These are phyloP conservation scores for Pteruthius melanotis DNA, from an alignment of 2,113 vertebrate species.

Conservation along the genomic window DNA sequence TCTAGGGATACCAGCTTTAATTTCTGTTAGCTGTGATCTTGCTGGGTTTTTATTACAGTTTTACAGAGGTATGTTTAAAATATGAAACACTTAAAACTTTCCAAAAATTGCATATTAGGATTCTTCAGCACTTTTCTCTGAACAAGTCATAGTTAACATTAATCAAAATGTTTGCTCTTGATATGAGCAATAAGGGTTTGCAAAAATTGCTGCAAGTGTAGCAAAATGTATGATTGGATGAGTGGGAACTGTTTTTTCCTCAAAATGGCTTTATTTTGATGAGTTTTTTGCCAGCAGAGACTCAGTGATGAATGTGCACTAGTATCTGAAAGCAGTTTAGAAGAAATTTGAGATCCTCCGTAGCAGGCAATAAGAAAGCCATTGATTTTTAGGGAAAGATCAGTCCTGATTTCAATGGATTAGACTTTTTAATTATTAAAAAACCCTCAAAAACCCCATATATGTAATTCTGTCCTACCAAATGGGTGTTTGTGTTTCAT, in stretches of 20 bases:
- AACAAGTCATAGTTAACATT: background rate
- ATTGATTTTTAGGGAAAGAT: background rate
- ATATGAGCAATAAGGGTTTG: background rate
- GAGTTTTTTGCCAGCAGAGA: background rate
- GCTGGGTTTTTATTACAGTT: background rate
- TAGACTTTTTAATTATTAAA: background rate
- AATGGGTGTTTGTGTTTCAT: background rate
- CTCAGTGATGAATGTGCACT: background rate
- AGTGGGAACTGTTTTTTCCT: background rate
- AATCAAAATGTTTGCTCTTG: background rate
- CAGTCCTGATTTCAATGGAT: background rate
- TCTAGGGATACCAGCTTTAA: background rate
- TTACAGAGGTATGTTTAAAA: background rate
- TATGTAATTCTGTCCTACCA: background rate
- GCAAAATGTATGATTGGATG: background rate
- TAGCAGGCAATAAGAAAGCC: background rate
- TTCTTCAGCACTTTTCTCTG: background rate
- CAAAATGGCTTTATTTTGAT: background rate
- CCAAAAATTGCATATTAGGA: rapidly evolving
- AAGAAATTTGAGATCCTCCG: background rate
- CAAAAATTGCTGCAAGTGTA: background rate
- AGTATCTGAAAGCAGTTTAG: background rate
- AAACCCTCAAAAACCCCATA: too few relatives aligned
- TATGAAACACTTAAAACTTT: background rate
- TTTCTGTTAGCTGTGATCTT: background rate